Evolutionary conservation across 2,113 vertebrate species (phyloP).

Genomic region (Butastur rufipennis): DNA sequence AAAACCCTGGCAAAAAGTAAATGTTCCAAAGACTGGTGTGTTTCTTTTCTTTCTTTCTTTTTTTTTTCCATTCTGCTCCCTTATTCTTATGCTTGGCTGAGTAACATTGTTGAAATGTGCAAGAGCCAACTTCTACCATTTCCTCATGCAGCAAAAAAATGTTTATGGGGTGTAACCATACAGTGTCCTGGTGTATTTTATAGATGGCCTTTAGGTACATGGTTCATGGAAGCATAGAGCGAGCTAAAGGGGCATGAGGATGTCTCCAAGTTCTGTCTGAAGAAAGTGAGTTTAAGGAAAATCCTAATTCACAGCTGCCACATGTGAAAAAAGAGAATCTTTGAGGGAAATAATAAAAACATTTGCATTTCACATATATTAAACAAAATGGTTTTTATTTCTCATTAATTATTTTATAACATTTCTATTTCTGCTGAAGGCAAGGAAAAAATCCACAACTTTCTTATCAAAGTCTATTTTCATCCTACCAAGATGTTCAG

Average conservation of each 20-base stretch:
- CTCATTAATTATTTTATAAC: not conserved
- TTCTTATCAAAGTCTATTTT: not conserved
- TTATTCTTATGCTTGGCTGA: slow-evolving; percentile 28
- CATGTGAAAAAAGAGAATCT: too few relatives aligned
- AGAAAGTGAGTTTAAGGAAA: not conserved
- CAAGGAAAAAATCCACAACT: not conserved
- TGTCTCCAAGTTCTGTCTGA: not conserved
- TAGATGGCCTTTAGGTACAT: not conserved
- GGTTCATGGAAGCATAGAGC: accelerated
- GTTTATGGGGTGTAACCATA: not conserved
- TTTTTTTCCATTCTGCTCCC: not conserved
- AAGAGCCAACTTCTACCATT: not conserved
- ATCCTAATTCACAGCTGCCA: not conserved
- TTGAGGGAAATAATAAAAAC: not conserved
- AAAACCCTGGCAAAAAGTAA: not conserved
- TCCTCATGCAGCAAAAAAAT: not conserved
- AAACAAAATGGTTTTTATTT: not conserved
- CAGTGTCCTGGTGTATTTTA: not conserved
- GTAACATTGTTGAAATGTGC: not conserved
- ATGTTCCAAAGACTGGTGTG: not conserved
- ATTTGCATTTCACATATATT: not conserved
- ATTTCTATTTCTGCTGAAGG: not conserved
- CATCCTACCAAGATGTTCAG: too few relatives aligned
- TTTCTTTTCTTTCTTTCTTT: not conserved
- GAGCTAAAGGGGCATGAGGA: not conserved